Evolutionary conservation across 2,797 vertebrate genomes (phyloP).

Genomic region (Clarias fuscus): DNA sequence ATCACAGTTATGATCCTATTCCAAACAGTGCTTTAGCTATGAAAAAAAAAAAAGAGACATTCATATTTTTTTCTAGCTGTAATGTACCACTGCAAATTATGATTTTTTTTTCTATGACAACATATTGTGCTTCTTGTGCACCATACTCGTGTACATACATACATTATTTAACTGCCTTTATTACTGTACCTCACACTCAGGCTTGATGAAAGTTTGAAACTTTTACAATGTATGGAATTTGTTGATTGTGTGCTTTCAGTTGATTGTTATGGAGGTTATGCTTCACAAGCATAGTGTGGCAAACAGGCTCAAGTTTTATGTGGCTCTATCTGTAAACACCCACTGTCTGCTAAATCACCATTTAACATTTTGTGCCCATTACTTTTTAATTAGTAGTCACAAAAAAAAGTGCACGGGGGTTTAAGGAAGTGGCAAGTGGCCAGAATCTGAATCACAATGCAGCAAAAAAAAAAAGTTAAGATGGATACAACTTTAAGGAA

Average conservation of each 20-base stretch:
- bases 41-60: not conserved
- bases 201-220: not conserved
- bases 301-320: not conserved
- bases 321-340: not conserved
- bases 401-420: not conserved
- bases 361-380: not conserved
- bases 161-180: not conserved
- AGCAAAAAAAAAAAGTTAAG: constrained; percentile 16
- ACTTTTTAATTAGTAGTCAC: constrained; percentile 12
- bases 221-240: not conserved
- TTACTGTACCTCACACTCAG: not conserved
- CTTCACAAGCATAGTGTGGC: not conserved
- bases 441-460: constrained; percentile 2
- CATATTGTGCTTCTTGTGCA: not conserved
- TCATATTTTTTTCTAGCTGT: not conserved
- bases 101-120: not conserved
- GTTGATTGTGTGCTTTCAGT: not conserved
- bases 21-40: constrained; percentile 16
- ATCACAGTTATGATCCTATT: constrained; percentile 19
- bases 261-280: not conserved
- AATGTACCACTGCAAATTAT: not conserved
- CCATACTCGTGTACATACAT: not conserved
- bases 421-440: constrained; percentile 6
- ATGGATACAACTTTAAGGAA: constrained; percentile 4
- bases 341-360: not conserved